Base-by-base conservation (phyloP, 2,797 vertebrate species). In the Trachurus trachurus region DNA sequence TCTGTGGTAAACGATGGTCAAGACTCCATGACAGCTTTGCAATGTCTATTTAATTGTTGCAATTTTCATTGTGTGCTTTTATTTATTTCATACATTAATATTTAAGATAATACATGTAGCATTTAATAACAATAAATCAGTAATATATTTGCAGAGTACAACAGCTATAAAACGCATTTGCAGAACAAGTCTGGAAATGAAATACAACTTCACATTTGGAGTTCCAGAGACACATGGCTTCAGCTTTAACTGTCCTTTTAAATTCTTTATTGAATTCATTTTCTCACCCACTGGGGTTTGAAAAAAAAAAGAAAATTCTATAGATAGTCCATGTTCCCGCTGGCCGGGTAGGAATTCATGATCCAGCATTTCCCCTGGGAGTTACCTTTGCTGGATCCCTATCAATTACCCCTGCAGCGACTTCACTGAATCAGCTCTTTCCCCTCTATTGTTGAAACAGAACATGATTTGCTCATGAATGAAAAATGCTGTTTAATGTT, bases 401-500 rank as follows among this genome's bases (percentile, higher is more conserved):
- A 95, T 95, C 93, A 94, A 93, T 93, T 95, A 94, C 86, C 91
- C 93, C 93, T 84, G 82, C 84, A 92, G 93, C 87, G 56, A 83
- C 88, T 91, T 80, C 86, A 89, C 93, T 93, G 91, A 94, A 91
- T 96, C 93, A 93, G 93, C 93, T 85, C 77, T 93, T 93, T 92
- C 88, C 42, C 74, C 81, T 82, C 90, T 82, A 90, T 93, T 94
- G 93, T 93, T 93, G 87, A 93, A 94, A 90, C 86, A 88, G 86
- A 91, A 87, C 92, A 91, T 93, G 88, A 92, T 90, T 85, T 92
- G 64, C 92, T 94, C 93, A 94, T 95, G 91, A 94, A 95, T 94
- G 91, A 94, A 94, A 95, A 92, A 94, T 94, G 88, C 91, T 90
- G 93, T 92, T 94, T 88, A 93, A 94, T 93, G 91, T 94, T 94